Evolutionary conservation across 1,140 invertebrate genomes (phyloP), one percentile per base, ranked within the genome.

Genomic region (Nymphalis io): DNA sequence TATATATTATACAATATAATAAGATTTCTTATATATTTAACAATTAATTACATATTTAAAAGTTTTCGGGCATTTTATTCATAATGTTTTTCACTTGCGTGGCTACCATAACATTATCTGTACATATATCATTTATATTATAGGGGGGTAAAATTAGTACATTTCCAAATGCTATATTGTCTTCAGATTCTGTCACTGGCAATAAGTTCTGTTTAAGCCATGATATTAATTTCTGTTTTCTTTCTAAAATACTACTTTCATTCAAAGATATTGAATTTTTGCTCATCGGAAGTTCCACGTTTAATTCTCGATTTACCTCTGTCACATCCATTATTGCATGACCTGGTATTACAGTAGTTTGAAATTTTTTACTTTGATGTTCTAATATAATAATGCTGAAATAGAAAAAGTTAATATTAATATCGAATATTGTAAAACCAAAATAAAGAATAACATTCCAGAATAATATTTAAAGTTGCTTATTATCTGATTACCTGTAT

Each of bases 201-300:
- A 91, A 53, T 16, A 84, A 76, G 73, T 91, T 89, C 27, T 60
- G 64, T 75, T 81, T 82, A 18, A 91, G 78, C 89, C 89, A 91
- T 42, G 72, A 62, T 20, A 83, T 79, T 27, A 91, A 16, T 62
- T 68, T 85, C 1, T 16, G 20, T 75, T 87, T 89, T 46, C 74
- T 84, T 58, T 73, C 60, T 64, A 48, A 18, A 44, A 73, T 57
- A 27, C 81, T 74, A 12, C 15, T 59, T 27, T 66, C 70, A 33
- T 60, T 38, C 42, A 61, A 38, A 8, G 68, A 33, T 38, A 33
- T 51, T 55, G 23, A 53, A 44, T 66, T 13, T 67, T 71, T 78
- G 11, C 44, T 65, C 4, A 42, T 42, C 33, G 78, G 80, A 60
- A 69, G 69, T 63, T 73, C 75, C 10, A 70, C 62, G 60, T 76